phyloP scores from a whole-genome alignment of 2,888 invertebrate genomes.

The Cataglyphis livida region DNA sequence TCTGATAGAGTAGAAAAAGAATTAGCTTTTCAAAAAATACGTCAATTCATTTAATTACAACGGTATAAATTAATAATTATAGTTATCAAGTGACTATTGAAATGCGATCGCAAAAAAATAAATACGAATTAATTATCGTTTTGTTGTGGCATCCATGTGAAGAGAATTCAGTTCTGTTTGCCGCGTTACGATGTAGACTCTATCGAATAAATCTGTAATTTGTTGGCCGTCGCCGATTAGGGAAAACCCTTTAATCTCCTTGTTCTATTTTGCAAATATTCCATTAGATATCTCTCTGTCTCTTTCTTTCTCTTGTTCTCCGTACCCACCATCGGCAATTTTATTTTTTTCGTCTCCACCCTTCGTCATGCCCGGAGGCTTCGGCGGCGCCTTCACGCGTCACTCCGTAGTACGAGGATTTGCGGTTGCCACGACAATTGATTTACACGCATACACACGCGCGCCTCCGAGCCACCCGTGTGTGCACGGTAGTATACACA shows the following conservation, averaged over 20 bases:
- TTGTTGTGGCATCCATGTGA: neutral
- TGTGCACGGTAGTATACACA: constrained; percentile 34
- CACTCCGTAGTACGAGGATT: constrained; percentile 76
- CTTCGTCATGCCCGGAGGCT: constrained; percentile 65
- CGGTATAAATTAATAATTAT: constrained; percentile 11
- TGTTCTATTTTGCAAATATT: constrained; percentile 65
- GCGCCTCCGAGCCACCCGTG: constrained; percentile 23
- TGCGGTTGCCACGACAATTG: constrained; percentile 81
- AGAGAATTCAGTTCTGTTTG: neutral
- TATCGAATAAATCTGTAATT: constrained; percentile 53
- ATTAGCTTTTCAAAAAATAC: neutral
- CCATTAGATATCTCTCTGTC: constrained; percentile 55
- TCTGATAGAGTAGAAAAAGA: neutral
- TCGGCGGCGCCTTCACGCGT: constrained; percentile 74
- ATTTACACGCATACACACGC: constrained; percentile 77
- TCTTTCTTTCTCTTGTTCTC: constrained; percentile 42
- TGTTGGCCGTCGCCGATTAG: constrained; percentile 47
- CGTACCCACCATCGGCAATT: constrained; percentile 28
- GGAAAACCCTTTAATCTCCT: constrained; percentile 59
- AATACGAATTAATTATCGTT: constrained; percentile 22
- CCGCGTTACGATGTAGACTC: constrained; percentile 13
- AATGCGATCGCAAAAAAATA: neutral
- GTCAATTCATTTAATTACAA: neutral
- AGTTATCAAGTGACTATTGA: neutral
- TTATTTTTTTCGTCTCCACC: constrained; percentile 53